These are phyloP conservation scores for Drosophila atroscutellata DNA, from an alignment of 2,888 invertebrate genomes.

Conservation along the genomic window DNA sequence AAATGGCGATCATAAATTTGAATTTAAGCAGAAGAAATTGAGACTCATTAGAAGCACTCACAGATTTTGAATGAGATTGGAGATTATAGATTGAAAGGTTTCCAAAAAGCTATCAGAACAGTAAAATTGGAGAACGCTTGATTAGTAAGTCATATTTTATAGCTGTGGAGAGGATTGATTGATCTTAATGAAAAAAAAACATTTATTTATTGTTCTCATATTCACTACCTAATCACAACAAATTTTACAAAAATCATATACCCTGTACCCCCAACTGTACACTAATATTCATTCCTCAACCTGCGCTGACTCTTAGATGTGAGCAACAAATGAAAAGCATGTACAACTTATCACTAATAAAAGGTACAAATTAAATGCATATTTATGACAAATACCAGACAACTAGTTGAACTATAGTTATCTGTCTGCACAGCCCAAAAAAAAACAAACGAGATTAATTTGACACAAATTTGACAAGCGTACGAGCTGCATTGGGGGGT, in stretches of 20 bases:
- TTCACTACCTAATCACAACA: neutral
- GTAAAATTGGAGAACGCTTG: neutral
- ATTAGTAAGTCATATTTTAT: neutral
- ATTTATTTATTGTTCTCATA: neutral
- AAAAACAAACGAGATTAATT: constrained; percentile 55
- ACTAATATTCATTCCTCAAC: neutral
- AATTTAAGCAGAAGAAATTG: neutral
- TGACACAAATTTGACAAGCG: constrained; percentile 76
- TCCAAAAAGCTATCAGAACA: neutral
- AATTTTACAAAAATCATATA: neutral
- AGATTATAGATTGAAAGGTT: neutral
- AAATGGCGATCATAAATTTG: constrained; percentile 24
- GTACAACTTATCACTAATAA: constrained; percentile 32
- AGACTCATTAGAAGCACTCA: constrained; percentile 20
- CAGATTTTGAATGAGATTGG: constrained; percentile 1
- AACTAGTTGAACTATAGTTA: constrained; percentile 8
- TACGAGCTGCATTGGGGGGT: constrained; percentile 28
- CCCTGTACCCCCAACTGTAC: neutral
- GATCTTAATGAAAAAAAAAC: neutral
- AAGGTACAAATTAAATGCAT: constrained; percentile 34
- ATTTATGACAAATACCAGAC: constrained; percentile 19
- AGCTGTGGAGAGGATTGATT: neutral
- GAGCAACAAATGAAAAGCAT: constrained; percentile 14
- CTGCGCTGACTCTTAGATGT: constrained; percentile 15
- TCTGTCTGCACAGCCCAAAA: constrained; percentile 11